Evolutionary conservation across 1,140 invertebrate genomes (phyloP), one percentile per base, ranked within the genome.

Genomic region (Drosophila novamexicana): DNA sequence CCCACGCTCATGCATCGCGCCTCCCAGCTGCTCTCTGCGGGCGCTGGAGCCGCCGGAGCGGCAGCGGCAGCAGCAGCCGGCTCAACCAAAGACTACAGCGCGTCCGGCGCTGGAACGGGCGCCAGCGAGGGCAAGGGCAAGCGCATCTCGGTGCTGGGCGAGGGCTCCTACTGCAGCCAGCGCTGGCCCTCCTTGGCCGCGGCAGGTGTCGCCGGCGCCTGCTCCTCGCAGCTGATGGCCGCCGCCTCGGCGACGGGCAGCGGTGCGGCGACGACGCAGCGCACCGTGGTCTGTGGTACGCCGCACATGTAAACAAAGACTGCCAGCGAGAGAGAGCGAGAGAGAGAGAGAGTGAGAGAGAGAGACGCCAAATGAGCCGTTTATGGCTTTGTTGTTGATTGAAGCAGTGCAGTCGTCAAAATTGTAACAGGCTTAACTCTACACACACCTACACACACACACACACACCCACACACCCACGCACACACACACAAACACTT

Each of bases 1-100:
- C 94, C 80, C 92, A 94, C 94, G 50, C 93, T 94, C 8, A 93
- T 94, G 69, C 93, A 94, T 81, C 93, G 94, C 42, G 93, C 94
- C 52, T 94, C 94, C 16, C 82, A 90, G 62, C 69, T 91, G 45
- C 52, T 91, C 16, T 69, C 67, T 8, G 81, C 76, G 44, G 83
- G 71, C 62, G 88, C 74, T 29, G 81, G 44, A n/a, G 72, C 18
- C 52, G 83, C 56, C 40, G 81, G 44, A 18, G 63, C 64, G 37
- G 71, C 77, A 1, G 50, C 68, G 9, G 59, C 52, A 45, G 16
- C 63, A 9, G 50, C 68, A 14, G 59, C 57, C 6, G 56, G 66
- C 64, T 34, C 66, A 53, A 79, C 81, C 78, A 84, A 88, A 81
- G 81, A 88, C 61, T 84, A 81, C 22, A 75, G 73, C 66, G 62